Percentiles rank a stretch among this genome's conserved stretches.
Conservation (phyloP, 2,113 vertebrate species). For the Cyprinodon variegatus region DNA sequence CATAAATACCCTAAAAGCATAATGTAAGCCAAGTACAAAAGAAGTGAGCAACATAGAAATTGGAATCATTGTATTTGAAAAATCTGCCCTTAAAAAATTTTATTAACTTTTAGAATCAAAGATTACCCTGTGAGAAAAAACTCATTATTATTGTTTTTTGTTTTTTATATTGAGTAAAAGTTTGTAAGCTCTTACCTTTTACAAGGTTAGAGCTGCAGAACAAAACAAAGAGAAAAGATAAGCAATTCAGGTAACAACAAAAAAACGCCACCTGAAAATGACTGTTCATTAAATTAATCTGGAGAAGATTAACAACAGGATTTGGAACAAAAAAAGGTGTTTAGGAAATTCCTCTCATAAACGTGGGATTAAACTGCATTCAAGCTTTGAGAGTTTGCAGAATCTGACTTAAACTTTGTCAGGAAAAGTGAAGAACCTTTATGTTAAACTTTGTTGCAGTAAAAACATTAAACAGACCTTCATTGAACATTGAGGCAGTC, state of each 20-base stretch:
- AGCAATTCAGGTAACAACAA: background rate
- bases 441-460: background rate
- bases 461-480: background rate
- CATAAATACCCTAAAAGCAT: background rate
- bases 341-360: background rate
- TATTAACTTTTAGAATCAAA: background rate
- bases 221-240: background rate
- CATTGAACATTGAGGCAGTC: background rate
- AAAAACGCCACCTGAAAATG: background rate
- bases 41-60: background rate
- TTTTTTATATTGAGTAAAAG: background rate
- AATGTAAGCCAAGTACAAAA: background rate
- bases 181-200: background rate
- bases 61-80: background rate
- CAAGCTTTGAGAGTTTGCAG: background rate
- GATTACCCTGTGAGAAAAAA: background rate
- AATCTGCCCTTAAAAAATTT: background rate
- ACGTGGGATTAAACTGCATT: background rate
- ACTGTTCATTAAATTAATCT: background rate
- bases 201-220: background rate
- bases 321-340: background rate
- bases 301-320: too few relatives aligned
- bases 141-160: background rate
- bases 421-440: too few relatives aligned
- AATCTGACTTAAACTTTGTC: background rate